phyloP scores from a whole-genome alignment of 2,888 invertebrate species.

The Cosmorhoe ocellata region DNA sequence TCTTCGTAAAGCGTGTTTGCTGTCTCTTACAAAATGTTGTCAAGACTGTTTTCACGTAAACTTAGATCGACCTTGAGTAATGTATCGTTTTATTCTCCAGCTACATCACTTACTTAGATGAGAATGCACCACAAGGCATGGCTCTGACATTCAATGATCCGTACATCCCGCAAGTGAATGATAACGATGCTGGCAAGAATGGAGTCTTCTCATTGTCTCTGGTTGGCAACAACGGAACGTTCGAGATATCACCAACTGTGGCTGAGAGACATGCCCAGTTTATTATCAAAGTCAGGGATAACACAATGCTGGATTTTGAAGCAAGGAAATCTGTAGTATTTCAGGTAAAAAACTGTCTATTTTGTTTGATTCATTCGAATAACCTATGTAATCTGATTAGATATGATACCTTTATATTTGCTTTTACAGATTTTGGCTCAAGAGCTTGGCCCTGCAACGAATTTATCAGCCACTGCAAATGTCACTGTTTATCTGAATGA shows the following conservation, averaged over 20 bases:
- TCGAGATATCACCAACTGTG: slow-evolving; percentile 92
- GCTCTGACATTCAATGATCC: slow-evolving; percentile 87
- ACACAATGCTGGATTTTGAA: slow-evolving; percentile 92
- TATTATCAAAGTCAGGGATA: slow-evolving; percentile 91
- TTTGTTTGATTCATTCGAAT: too few species aligned
- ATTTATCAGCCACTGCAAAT: slow-evolving; percentile 87
- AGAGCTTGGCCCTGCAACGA: slow-evolving; percentile 89
- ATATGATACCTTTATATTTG: neutral
- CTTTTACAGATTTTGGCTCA: slow-evolving; percentile 86
- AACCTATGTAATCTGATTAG: neutral
- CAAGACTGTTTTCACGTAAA: too few species aligned
- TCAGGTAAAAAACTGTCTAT: slow-evolving; percentile 74
- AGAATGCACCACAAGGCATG: slow-evolving; percentile 92
- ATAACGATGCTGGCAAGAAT: slow-evolving; percentile 91
- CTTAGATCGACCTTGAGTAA: neutral
- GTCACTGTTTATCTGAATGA: slow-evolving; percentile 92
- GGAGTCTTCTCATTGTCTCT: slow-evolving; percentile 91
- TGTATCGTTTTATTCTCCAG: slow-evolving; percentile 65
- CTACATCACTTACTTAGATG: slow-evolving; percentile 89
- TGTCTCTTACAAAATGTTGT: too few species aligned
- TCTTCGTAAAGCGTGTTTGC: too few species aligned
- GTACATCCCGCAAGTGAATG: slow-evolving; percentile 87
- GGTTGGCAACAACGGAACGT: slow-evolving; percentile 92
- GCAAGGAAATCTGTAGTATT: slow-evolving; percentile 87
- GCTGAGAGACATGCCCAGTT: slow-evolving; percentile 91